These are phyloP conservation scores for Drosophila neotestacea DNA, from an alignment of 2,888 invertebrate genomes.

Conservation along the genomic window DNA sequence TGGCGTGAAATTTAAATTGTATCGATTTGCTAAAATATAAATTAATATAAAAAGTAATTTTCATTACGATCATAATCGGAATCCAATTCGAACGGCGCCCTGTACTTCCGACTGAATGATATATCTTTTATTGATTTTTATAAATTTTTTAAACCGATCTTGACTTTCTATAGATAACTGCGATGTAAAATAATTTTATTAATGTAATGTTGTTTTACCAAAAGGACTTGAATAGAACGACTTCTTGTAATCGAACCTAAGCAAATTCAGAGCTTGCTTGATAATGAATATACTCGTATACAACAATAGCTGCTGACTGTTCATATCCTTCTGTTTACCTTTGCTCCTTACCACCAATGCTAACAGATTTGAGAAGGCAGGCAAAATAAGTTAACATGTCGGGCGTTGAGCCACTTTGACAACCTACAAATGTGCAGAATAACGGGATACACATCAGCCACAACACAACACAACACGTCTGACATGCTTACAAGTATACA, in stretches of 20 bases:
- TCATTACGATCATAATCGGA: too few species aligned
- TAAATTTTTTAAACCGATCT: not conserved
- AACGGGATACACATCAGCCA: conserved; percentile 62
- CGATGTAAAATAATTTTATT: not conserved
- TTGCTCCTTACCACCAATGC: conserved; percentile 20
- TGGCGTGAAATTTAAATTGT: too few species aligned
- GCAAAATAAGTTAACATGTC: conserved; percentile 74
- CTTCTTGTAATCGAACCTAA: conserved; percentile 55
- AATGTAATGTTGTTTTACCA: not conserved
- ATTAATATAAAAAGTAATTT: too few species aligned
- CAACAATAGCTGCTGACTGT: conserved; percentile 8
- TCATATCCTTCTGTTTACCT: conserved; percentile 62
- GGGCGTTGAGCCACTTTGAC: conserved; percentile 78
- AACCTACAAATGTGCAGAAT: conserved; percentile 74
- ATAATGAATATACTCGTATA: conserved; percentile 39
- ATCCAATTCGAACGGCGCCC: too few species aligned
- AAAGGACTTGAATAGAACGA: not conserved
- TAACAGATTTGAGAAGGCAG: conserved; percentile 34
- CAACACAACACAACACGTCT: conserved; percentile 46
- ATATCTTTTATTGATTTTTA: conserved; percentile 27
- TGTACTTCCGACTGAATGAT: too few species aligned
- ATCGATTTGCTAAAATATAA: too few species aligned
- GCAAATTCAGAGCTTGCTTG: conserved; percentile 33
- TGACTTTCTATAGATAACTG: not conserved
- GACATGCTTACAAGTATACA: not conserved